Percentiles rank a stretch among this genome's conserved stretches.
These are phyloP conservation scores for Pseudoips prasinana DNA, from an alignment of 2,888 invertebrate species.

Conservation along the genomic window DNA sequence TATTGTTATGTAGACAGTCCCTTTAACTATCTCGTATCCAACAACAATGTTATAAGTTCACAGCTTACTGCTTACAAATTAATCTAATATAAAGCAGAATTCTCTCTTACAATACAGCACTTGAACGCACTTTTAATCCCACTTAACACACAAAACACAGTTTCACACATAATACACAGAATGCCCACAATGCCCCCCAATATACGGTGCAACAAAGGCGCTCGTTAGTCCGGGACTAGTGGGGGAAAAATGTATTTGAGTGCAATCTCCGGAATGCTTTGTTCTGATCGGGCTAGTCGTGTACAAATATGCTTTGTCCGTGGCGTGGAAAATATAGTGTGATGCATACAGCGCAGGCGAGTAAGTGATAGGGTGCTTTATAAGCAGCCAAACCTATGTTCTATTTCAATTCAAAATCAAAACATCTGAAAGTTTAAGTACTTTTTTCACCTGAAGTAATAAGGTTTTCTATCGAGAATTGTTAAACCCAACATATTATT, in stretches of 20 bases:
- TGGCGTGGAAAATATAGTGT: background rate
- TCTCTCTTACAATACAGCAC: background rate
- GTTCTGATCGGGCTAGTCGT: slow-evolving; percentile 27
- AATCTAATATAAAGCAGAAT: background rate
- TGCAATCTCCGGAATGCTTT: slow-evolving; percentile 55
- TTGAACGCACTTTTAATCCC: slow-evolving; percentile 4
- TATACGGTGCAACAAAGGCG: slow-evolving; percentile 35
- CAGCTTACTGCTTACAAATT: background rate
- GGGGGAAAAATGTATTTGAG: slow-evolving; percentile 46
- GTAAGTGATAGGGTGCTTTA: too few relatives aligned
- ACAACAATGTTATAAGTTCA: too few relatives aligned
- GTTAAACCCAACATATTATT: too few relatives aligned
- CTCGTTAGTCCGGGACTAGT: slow-evolving; percentile 33
- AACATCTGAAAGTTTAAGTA: too few relatives aligned
- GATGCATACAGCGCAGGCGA: too few relatives aligned
- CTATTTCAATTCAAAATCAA: too few relatives aligned
- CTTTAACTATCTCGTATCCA: too few relatives aligned
- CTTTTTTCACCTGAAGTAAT: too few relatives aligned
- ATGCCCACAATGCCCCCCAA: slow-evolving; percentile 21
- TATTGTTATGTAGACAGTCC: too few relatives aligned
- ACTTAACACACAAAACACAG: slow-evolving; percentile 2
- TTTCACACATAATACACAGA: slow-evolving; percentile 9
- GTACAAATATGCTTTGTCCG: slow-evolving; percentile 8
- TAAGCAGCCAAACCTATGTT: too few relatives aligned
- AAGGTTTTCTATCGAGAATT: too few relatives aligned